Percentiles rank a stretch among this genome's conserved stretches.
These are phyloP conservation scores for Crenuchus spilurus DNA, from an alignment of 2,797 vertebrate species.

Conservation along the genomic window DNA sequence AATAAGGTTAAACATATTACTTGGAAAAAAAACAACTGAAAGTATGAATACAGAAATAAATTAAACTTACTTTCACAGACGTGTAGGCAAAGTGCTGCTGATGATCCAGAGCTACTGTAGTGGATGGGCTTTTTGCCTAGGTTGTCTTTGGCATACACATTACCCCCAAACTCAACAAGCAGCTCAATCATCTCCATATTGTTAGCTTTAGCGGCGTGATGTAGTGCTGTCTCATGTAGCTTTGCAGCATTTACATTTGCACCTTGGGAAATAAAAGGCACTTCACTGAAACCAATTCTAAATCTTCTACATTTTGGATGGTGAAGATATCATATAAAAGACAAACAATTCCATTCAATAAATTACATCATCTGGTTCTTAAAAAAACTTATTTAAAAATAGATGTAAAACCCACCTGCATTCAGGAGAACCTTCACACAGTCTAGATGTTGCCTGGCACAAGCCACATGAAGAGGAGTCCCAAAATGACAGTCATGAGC, in stretches of 20 bases:
- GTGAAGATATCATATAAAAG: not conserved
- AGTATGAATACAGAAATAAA: too few relatives aligned
- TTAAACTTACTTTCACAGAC: conserved; percentile 82
- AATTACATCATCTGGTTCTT: too few relatives aligned
- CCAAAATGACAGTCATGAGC: conserved; percentile 90
- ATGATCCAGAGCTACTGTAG: conserved; percentile 77
- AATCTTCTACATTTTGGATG: too few relatives aligned
- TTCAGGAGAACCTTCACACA: conserved; percentile 85
- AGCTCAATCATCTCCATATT: conserved; percentile 83
- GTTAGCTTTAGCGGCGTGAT: conserved; percentile 83
- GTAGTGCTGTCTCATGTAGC: conserved; percentile 89
- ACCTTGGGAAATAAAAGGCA: conserved; percentile 67
- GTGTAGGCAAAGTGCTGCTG: conserved; percentile 74
- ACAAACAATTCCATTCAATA: not conserved
- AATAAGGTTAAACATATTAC: too few relatives aligned
- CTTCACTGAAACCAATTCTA: not conserved
- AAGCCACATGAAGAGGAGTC: conserved; percentile 89
- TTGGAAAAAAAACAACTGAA: too few relatives aligned
- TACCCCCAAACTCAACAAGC: conserved; percentile 87
- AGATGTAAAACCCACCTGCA: conserved; percentile 79
- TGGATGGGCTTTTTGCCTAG: conserved; percentile 80
- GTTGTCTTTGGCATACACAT: conserved; percentile 84
- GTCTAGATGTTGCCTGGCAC: conserved; percentile 82
- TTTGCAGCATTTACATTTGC: conserved; percentile 89
- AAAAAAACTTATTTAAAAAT: too few relatives aligned